A percentile compares a stretch with the other conserved stretches of the same genome.
Evolutionary conservation across 2,888 invertebrate species (phyloP).

Genomic region (Hoplodrina ambigua): DNA sequence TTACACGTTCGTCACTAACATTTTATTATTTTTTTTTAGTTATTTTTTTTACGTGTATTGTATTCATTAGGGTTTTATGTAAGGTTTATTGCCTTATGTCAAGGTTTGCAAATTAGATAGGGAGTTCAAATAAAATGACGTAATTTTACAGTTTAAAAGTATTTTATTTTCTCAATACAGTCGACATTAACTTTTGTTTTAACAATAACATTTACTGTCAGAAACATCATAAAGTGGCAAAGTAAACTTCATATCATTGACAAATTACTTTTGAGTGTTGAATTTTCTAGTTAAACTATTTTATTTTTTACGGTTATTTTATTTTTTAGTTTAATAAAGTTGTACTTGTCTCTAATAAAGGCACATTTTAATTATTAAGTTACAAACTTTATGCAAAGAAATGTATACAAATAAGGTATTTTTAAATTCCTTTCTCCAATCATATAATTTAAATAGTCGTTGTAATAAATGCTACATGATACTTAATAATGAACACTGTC

Average conservation of each 20-base stretch:
- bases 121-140: constrained; percentile 31
- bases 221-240: constrained; percentile 32
- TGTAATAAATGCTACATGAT: constrained; percentile 57
- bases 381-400: constrained; percentile 2
- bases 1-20: too few relatives aligned
- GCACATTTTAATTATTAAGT: constrained; percentile 21
- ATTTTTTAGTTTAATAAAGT: constrained; percentile 21
- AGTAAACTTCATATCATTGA: constrained; percentile 26
- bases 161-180: constrained; percentile 84
- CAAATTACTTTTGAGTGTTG: constrained; percentile 19
- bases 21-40: background rate
- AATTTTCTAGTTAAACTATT: constrained; percentile 13
- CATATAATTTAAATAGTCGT: constrained; percentile 50
- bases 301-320: constrained; percentile 18
- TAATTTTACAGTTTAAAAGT: constrained; percentile 63
- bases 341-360: constrained; percentile 38
- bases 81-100: background rate
- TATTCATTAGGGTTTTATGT: background rate
- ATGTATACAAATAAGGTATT: constrained; percentile 30
- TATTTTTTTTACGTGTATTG: background rate
- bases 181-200: constrained; percentile 72
- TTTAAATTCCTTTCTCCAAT: constrained; percentile 30
- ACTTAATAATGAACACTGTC: constrained; percentile 38
- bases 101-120: background rate
- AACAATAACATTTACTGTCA: constrained; percentile 62